phyloP scores from a whole-genome alignment of 2,113 vertebrate species.

The Anhinga anhinga region DNA sequence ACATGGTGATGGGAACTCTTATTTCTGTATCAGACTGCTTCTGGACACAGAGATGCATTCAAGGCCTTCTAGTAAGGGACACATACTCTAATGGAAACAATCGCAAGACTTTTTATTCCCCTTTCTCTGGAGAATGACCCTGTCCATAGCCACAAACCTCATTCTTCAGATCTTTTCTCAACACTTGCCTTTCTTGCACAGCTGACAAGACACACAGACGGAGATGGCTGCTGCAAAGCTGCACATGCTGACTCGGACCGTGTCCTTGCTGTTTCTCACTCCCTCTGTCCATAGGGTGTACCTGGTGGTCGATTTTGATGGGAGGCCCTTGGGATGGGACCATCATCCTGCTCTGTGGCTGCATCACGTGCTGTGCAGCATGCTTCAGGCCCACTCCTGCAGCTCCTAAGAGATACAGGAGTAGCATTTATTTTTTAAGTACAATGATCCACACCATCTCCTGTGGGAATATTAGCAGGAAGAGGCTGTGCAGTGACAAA shows the following conservation, averaged over 20 bases:
- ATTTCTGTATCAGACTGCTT: neutral
- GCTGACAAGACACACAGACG: neutral
- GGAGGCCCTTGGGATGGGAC: neutral
- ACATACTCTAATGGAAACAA: neutral
- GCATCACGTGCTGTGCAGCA: rapidly evolving
- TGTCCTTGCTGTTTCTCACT: neutral
- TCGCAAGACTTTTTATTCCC: neutral
- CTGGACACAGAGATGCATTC: neutral
- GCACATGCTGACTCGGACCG: neutral
- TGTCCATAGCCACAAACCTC: neutral
- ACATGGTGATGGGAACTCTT: neutral
- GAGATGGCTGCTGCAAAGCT: rapidly evolving
- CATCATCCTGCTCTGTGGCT: neutral
- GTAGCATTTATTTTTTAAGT: neutral
- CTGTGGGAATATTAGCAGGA: neutral
- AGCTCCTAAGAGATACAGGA: neutral
- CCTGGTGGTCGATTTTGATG: neutral
- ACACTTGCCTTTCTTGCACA: rapidly evolving
- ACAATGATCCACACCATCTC: neutral
- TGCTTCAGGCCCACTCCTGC: too few species aligned
- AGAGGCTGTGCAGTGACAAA: neutral
- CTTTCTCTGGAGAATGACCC: neutral
- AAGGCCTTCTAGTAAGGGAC: neutral
- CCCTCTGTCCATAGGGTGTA: neutral
- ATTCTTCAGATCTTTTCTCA: neutral